Percentiles rank a stretch among this genome's conserved stretches.
Evolutionary conservation across 1,140 invertebrate species (phyloP).

Genomic region (Drosophila elegans): DNA sequence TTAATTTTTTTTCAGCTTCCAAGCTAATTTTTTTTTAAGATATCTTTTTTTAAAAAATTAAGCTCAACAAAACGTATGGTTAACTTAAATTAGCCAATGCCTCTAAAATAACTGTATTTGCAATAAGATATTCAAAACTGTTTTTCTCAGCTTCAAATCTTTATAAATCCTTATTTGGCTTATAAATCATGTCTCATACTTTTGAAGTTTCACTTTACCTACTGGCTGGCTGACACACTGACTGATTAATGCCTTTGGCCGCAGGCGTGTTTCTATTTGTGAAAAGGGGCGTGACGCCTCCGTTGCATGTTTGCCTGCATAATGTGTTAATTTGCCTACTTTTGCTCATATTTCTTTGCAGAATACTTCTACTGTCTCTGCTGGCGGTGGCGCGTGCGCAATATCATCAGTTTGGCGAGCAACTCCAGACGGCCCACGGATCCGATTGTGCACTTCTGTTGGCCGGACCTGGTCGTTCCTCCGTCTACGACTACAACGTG

Average conservation of each 20-base stretch:
- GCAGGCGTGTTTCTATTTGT: constrained; percentile 50
- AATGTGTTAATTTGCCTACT: constrained; percentile 38
- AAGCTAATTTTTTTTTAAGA: no score
- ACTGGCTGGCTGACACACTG: not conserved
- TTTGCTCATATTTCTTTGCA: constrained; percentile 43
- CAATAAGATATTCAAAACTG: not conserved
- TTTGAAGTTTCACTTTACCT: not conserved
- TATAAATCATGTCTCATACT: not conserved
- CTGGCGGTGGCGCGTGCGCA: constrained; percentile 52
- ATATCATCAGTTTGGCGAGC: constrained; percentile 77
- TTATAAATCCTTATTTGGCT: not conserved
- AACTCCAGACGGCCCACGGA: constrained; percentile 74
- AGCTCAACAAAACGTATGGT: no score
- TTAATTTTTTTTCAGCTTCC: no score
- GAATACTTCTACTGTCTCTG: constrained; percentile 71
- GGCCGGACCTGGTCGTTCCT: constrained; percentile 90
- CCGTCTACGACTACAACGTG: constrained; percentile 92
- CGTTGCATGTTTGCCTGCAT: constrained; percentile 12
- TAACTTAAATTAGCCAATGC: no score
- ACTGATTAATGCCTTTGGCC: constrained; percentile 49
- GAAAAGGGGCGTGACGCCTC: constrained; percentile 44
- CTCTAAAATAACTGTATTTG: no score
- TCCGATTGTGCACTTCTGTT: constrained; percentile 91
- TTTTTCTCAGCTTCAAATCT: not conserved
- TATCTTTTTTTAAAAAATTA: no score